Base-by-base conservation (phyloP, 2,113 vertebrate genomes). In the Salminus brasiliensis region DNA sequence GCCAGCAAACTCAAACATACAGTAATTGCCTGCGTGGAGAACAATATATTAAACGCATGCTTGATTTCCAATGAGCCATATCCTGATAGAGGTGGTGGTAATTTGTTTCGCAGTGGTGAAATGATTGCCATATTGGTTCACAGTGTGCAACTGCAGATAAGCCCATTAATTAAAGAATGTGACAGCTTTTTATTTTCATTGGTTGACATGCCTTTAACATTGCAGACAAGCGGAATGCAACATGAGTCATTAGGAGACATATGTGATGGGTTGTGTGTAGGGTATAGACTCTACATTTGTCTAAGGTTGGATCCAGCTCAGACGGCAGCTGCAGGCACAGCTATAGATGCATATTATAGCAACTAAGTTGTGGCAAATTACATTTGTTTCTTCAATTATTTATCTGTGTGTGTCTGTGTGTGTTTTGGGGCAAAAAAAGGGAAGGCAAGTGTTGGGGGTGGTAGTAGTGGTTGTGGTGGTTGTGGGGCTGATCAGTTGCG, bases 91-190 rank as follows among this genome's bases (percentile, higher is more conserved):
- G 27, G 45, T 55, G 45, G 10, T 66, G 47, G 41, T 79, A 83
- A 76, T 76, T 57, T 72, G 77, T 79, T 72, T 76, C 52, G 76
- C 67, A 72, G 67, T 72, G 45, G n/a, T 34, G 32, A 66, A 72
- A 72, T 72, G 25, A 39, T 34, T 41, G 18, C 7, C 52, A 36
- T 55, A 39, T 49, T 75, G 62, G 62, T 74, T 63, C 9, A 15
- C 30, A 23, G 2, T 7, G n/a, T 65, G 60, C 21, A 63, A n/a
- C 16, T 27, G 41, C 29, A 39, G 59, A 57, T 53, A 57, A 66
- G 78, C 49, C 43, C 59, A 66, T 79, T n/a, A 34, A 66, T 66
- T 66, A 18, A 23, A n/a, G 32, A 18, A 12, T 39, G 52, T 79
- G 59, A 13, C 69, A 79, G 69, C 41, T 79, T 45, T 72, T 65